Evolutionary conservation across 2,888 invertebrate genomes (phyloP).

Genomic region (Sphaeridia pumilis): DNA sequence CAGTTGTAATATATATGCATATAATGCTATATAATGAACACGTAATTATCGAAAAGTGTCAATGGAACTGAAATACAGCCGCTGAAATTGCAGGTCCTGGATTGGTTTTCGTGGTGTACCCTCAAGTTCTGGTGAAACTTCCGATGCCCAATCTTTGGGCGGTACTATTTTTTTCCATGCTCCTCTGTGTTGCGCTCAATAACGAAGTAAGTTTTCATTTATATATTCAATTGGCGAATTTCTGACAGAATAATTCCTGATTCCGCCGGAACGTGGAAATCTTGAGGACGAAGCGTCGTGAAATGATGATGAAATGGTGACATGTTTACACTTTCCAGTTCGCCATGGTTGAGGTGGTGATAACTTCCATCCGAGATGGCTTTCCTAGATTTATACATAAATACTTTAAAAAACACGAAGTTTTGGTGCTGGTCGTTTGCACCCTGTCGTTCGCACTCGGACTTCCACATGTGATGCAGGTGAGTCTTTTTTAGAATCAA

Average conservation of each 20-base stretch:
- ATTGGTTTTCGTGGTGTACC: conserved; percentile 79
- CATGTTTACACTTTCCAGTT: conserved; percentile 49
- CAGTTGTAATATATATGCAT: no score
- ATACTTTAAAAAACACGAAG: conserved; percentile 70
- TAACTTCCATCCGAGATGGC: conserved; percentile 85
- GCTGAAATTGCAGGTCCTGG: conserved; percentile 70
- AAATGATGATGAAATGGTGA: not conserved
- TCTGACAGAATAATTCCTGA: not conserved
- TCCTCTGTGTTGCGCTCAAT: conserved; percentile 73
- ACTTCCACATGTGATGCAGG: conserved; percentile 75
- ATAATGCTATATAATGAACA: no score
- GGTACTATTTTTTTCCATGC: conserved; percentile 79
- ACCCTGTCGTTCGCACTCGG: conserved; percentile 70
- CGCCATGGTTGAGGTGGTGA: conserved; percentile 86
- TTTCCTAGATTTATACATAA: conserved; percentile 77
- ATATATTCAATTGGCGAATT: not conserved
- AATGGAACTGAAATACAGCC: no score
- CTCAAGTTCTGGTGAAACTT: conserved; percentile 86
- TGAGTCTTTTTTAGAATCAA: conserved; percentile 40
- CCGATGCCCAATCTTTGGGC: conserved; percentile 83
- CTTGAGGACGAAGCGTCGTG: not conserved
- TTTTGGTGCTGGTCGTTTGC: conserved; percentile 71
- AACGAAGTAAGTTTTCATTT: conserved; percentile 56
- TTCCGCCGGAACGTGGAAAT: not conserved
- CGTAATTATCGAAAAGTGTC: no score